These are phyloP conservation scores for Bibio marci DNA, from an alignment of 2,888 invertebrate genomes.

Conservation along the genomic window DNA sequence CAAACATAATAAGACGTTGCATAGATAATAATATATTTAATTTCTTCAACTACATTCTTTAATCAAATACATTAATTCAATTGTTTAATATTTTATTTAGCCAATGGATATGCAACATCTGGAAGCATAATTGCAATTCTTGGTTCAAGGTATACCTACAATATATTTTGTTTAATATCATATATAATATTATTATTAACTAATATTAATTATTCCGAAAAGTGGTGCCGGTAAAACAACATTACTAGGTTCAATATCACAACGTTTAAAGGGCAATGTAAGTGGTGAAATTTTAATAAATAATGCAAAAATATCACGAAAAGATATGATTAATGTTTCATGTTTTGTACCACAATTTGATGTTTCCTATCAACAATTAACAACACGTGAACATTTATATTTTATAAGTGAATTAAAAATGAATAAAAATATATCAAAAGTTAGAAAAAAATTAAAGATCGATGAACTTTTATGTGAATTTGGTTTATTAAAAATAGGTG, in stretches of 20 bases:
- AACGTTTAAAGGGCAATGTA: slow-evolving; percentile 47
- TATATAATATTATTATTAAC: not conserved
- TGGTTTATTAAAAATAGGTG: slow-evolving; percentile 50
- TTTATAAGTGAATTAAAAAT: slow-evolving; percentile 70
- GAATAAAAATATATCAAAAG: slow-evolving; percentile 36
- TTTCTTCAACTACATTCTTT: too few relatives aligned
- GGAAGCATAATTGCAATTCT: slow-evolving; percentile 58
- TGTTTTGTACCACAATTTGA: slow-evolving; percentile 80
- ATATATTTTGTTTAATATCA: not conserved
- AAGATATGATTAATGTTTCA: slow-evolving; percentile 54
- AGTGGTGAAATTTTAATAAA: slow-evolving; percentile 55
- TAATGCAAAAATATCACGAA: slow-evolving; percentile 41
- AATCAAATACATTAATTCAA: too few relatives aligned
- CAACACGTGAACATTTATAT: slow-evolving; percentile 65
- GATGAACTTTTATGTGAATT: slow-evolving; percentile 34
- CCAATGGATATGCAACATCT: slow-evolving; percentile 47
- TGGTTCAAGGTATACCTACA: slow-evolving; percentile 43
- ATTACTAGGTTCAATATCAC: slow-evolving; percentile 52
- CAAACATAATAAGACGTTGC: too few relatives aligned
- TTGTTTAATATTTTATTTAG: slow-evolving; percentile 25
- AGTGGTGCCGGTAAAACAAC: slow-evolving; percentile 69
- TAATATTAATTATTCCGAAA: slow-evolving; percentile 6
- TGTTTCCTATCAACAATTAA: slow-evolving; percentile 58
- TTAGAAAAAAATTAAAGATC: slow-evolving; percentile 21
- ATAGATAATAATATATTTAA: too few relatives aligned